Base-by-base conservation (phyloP, 2,888 invertebrate genomes). In the Dorcus parallelipipedus region DNA sequence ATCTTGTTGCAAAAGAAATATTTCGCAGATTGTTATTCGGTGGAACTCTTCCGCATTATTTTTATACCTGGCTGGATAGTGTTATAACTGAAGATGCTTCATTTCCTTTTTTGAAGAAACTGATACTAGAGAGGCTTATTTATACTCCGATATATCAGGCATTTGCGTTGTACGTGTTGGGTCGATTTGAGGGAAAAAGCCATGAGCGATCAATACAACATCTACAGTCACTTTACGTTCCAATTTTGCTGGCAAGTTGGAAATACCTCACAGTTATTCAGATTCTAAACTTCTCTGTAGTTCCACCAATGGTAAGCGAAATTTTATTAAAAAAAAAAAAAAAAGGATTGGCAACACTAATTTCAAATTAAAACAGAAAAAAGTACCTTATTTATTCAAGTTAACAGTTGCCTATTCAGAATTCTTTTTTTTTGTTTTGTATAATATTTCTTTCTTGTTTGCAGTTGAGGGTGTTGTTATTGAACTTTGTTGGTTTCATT, bases 11-110 rank as follows among this genome's bases (percentile, higher is more conserved):
- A 33, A 33, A 33, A 20, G 3, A 20, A 20, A 3, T 20, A 3
- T 20, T 63, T 69, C 76, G 45, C 77, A 90, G 91, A 49, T 79
- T 92, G 47, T 70, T 90, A n/a, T 91, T 92, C 76, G 91, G 91
- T 54, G 92, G 92, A 33, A 83, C 88, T 2, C 79, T 91, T 3
- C 91, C 92, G 0, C 91, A 92, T 76, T 90, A 85, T 71, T 91
- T 92, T 75, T 91, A 90, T 71, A 80, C 81, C 62, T 78, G 83
- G 39, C 71, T 89, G 48, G 89, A 89, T 64, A 78, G 79, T 52
- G 65, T 84, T 38, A 83, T 89, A 57, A 82, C 86, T 0, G 82
- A 84, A 61, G 83, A 85, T 57, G 76, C 76, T 1, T 71, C 75
- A 7, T 71, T 76, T 63, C 71, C 69, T 9, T 71, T 83, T 20